Percentiles rank a stretch among this genome's conserved stretches.
Evolutionary conservation across 2,113 vertebrate species (phyloP).

Genomic region (Sclerurus mexicanus): DNA sequence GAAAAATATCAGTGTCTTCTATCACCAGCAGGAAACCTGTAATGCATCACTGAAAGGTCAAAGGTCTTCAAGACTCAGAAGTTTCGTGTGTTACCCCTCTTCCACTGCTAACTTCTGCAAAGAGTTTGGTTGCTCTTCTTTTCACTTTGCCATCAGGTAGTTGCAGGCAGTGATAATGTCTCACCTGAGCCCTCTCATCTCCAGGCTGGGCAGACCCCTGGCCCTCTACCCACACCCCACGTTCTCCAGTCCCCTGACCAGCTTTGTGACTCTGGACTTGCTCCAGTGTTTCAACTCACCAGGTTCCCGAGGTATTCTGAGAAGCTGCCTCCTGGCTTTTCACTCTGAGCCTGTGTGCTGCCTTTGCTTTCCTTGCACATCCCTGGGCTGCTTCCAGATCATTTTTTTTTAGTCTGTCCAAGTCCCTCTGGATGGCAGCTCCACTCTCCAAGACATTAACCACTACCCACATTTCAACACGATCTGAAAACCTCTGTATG

Average conservation of each 20-base stretch:
- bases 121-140: not conserved
- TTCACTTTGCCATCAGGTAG: not conserved
- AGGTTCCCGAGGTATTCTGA: not conserved
- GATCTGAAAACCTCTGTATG: not conserved
- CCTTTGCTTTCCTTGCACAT: not conserved
- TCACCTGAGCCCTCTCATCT: not conserved
- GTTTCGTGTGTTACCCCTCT: not conserved
- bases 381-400: not conserved
- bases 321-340: not conserved
- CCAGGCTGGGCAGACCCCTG: not conserved
- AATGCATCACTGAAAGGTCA: not conserved
- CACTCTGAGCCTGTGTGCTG: not conserved
- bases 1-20: not conserved
- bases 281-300: not conserved
- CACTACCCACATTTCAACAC: not conserved
- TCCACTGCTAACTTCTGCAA: not conserved
- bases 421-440: not conserved
- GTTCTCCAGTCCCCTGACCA: fast-evolving
- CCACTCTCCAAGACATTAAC: not conserved
- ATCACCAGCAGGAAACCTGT: not conserved
- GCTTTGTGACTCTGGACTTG: not conserved
- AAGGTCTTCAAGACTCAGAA: not conserved
- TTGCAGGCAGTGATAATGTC: not conserved
- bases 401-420: not conserved
- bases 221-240: not conserved